These are phyloP conservation scores for Pseudorectes ferrugineus DNA, from an alignment of 2,113 vertebrate genomes.

Conservation along the genomic window DNA sequence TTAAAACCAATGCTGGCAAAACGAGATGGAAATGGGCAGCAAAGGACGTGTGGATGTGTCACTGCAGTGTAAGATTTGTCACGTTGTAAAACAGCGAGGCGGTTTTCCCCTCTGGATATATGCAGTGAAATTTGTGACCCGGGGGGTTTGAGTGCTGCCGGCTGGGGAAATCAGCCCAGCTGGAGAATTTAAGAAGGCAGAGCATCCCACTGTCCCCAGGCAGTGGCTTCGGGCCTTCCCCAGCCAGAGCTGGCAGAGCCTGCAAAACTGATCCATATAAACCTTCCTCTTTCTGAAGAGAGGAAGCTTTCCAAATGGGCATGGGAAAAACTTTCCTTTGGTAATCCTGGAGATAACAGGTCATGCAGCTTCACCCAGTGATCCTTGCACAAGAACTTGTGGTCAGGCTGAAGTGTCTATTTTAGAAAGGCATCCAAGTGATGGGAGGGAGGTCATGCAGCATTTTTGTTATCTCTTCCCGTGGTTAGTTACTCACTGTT, in stretches of 20 bases:
- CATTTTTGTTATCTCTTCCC: constrained; percentile 46
- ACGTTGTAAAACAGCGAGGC: rapidly evolving
- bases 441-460: constrained; percentile 31
- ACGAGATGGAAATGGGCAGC: background rate
- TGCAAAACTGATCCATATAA: background rate
- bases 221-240: background rate
- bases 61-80: background rate
- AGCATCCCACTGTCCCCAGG: background rate
- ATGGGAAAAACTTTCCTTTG: constrained; percentile 32
- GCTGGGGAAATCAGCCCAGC: background rate
- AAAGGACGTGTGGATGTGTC: background rate
- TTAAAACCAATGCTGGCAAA: background rate
- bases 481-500: constrained; percentile 1
- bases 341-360: constrained; percentile 42
- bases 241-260: background rate
- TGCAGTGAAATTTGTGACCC: background rate
- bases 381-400: constrained; percentile 38
- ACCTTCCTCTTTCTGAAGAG: background rate
- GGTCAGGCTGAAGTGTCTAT: constrained; percentile 49
- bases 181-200: background rate
- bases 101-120: background rate
- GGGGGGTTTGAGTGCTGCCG: background rate
- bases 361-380: constrained; percentile 21
- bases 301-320: background rate
- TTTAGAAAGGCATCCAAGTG: constrained; percentile 58